A percentile compares a stretch with the other conserved stretches of the same genome.
phyloP scores from a whole-genome alignment of 2,888 invertebrate species.

The Tuberolachnus salignus region DNA sequence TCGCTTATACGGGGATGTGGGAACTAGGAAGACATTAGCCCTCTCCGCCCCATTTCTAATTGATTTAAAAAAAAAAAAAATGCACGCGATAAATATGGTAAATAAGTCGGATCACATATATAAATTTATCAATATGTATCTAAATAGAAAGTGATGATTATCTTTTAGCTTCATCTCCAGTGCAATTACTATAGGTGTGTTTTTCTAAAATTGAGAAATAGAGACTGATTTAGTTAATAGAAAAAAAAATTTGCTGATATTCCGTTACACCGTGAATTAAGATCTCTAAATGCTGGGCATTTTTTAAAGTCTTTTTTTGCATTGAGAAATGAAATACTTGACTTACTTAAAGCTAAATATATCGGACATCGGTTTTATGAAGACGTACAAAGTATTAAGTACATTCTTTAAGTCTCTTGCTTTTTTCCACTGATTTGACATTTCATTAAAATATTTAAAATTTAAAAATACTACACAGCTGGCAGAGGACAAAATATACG shows the following conservation, averaged over 20 bases:
- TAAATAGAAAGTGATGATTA: too few species aligned
- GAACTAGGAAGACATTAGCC: too few species aligned
- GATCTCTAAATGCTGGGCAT: slow-evolving; percentile 58
- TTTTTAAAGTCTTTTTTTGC: slow-evolving; percentile 57
- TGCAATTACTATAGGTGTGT: too few species aligned
- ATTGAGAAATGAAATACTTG: slow-evolving; percentile 54
- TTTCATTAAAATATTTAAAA: slow-evolving; percentile 26
- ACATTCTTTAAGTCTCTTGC: slow-evolving; percentile 17
- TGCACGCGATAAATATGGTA: too few species aligned
- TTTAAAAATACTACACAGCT: slow-evolving; percentile 48
- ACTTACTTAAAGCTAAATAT: slow-evolving; percentile 48
- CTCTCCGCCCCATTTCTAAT: too few species aligned
- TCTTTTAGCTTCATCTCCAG: too few species aligned
- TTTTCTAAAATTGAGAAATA: too few species aligned
- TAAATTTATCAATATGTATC: too few species aligned
- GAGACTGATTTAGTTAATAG: too few species aligned
- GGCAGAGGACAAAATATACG: slow-evolving; percentile 18
- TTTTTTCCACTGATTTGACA: slow-evolving; percentile 26
- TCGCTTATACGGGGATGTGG: too few species aligned
- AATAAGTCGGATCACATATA: too few species aligned
- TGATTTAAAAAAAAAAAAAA: too few species aligned
- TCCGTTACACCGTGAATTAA: slow-evolving; percentile 57
- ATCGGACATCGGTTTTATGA: slow-evolving; percentile 36
- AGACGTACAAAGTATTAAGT: slow-evolving; percentile 4
- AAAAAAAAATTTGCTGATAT: slow-evolving; percentile 57